phyloP scores from a whole-genome alignment of 2,888 invertebrate genomes.

The Apoda limacodes region DNA sequence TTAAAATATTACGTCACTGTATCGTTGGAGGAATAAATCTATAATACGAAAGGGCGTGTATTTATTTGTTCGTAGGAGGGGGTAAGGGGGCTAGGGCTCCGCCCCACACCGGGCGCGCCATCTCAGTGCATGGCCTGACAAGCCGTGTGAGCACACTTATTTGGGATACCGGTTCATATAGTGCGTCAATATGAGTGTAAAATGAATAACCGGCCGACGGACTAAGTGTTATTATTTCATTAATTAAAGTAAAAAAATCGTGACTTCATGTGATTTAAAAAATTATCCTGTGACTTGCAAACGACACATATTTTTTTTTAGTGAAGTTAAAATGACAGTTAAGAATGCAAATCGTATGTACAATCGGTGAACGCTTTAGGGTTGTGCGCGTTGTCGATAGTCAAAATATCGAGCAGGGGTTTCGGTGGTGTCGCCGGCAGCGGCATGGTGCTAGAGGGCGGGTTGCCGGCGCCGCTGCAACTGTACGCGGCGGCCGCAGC shows the following conservation, averaged over 20 bases:
- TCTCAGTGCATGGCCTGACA: conserved; percentile 50
- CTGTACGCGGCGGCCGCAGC: conserved; percentile 78
- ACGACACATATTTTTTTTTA: conserved; percentile 3
- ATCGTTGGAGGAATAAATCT: conserved; percentile 63
- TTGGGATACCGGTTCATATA: conserved; percentile 17
- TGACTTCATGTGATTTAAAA: neutral
- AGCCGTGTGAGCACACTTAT: conserved; percentile 32
- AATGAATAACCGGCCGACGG: conserved; percentile 20
- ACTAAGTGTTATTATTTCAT: conserved; percentile 18
- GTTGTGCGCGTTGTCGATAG: conserved; percentile 33
- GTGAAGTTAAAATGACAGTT: conserved; percentile 29
- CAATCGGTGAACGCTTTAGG: conserved; percentile 30
- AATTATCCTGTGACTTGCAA: neutral
- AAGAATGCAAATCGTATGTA: conserved; percentile 29
- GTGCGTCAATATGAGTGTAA: conserved; percentile 21
- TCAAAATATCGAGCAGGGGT: conserved; percentile 39
- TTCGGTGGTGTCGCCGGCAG: conserved; percentile 34
- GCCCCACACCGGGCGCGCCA: conserved; percentile 54
- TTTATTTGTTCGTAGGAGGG: conserved; percentile 52
- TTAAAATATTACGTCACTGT: conserved; percentile 40
- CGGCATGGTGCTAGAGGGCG: conserved; percentile 75
- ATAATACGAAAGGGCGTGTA: conserved; percentile 69
- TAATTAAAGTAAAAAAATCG: neutral
- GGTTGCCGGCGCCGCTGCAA: conserved; percentile 77
- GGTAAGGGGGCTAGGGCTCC: conserved; percentile 45